phyloP scores from a whole-genome alignment of 2,113 vertebrate genomes.

The Poecilia latipinna region DNA sequence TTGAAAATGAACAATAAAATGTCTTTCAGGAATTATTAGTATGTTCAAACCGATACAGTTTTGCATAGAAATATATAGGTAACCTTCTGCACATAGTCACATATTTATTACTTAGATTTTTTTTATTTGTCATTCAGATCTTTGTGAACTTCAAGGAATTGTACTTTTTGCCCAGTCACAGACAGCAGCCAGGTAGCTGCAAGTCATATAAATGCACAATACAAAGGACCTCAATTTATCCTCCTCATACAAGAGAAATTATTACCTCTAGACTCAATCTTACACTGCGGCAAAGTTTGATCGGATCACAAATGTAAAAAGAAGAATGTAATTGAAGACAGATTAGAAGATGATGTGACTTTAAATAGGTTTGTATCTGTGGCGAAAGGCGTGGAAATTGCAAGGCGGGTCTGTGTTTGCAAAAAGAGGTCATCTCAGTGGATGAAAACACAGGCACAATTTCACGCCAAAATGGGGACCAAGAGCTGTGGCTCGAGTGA shows the following conservation, averaged over 20 bases:
- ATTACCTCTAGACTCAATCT: not conserved
- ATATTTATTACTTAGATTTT: not conserved
- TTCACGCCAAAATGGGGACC: slow-evolving; percentile 31
- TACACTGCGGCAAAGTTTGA: slow-evolving; percentile 4
- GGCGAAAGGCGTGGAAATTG: slow-evolving; percentile 19
- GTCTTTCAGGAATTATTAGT: too few species aligned
- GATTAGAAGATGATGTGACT: slow-evolving; percentile 10
- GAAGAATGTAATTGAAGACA: slow-evolving; percentile 8
- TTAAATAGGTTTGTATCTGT: slow-evolving; percentile 23
- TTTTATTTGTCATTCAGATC: not conserved
- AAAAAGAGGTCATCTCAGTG: slow-evolving; percentile 9
- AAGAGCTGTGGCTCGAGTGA: slow-evolving; percentile 29
- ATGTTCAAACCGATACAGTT: too few species aligned
- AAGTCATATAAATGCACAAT: not conserved
- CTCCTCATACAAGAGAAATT: not conserved
- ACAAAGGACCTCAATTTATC: not conserved
- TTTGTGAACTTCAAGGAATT: not conserved
- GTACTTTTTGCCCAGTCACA: not conserved
- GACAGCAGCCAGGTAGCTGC: too few species aligned
- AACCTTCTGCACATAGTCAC: not conserved
- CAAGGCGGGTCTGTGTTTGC: slow-evolving; percentile 24
- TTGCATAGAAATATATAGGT: too few species aligned
- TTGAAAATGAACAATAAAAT: too few species aligned
- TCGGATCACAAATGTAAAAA: slow-evolving; percentile 1
- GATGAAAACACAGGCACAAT: slow-evolving; percentile 44